Base-by-base conservation (phyloP, 2,113 vertebrate species). In the Gobiocypris rarus region DNA sequence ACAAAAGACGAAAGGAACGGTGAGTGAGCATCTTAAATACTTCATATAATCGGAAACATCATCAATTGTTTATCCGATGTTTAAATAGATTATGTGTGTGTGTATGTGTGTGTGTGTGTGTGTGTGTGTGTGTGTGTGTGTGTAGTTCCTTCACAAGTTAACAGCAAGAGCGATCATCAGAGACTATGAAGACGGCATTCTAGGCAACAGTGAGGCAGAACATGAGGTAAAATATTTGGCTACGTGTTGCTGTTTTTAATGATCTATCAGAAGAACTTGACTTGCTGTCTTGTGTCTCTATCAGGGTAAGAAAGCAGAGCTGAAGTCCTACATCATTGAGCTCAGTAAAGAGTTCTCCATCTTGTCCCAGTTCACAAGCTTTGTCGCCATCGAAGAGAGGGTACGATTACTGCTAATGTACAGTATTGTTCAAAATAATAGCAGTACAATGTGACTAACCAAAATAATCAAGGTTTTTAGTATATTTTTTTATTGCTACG, bases 281-380 rank as follows among this genome's bases (percentile, higher is more conserved):
- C 59, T 19, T 76, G 65, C 85, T 15, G 34, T 75, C 17, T 48
- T 75, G 24, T n/a, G 43, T 15, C 50, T 78, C 45, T 76, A 34
- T 52, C 91, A 97, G 97, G 95, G 94, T 81, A 96, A 94, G 91
- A 97, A 96, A 87, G 92, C 93, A 5, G 87, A 88, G 82, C 75
- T 96, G 90, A 97, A 96, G 89, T 92, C 93, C 81, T 93, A 91
- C 87, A 94, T 97, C 88, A 89, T 96, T 73, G 87, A 93, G 28
- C 86, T 97, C 58, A 98, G 96, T 91, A 95, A 95, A 91, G 95
- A 97, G 89, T 95, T 95, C 88, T 96, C 95, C 83, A 91, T 97
- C 77, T 89, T 97, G 82, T 97, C 95, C 78, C 95, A 96, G 83
- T 96, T 96, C 87, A 98, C 96, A 91, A 98, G 96, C 89, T 98